Evolutionary conservation across 37 sponge, comb jelly and placozoan genomes (phyloP).

Genomic region (Dysidea cf. avara): DNA sequence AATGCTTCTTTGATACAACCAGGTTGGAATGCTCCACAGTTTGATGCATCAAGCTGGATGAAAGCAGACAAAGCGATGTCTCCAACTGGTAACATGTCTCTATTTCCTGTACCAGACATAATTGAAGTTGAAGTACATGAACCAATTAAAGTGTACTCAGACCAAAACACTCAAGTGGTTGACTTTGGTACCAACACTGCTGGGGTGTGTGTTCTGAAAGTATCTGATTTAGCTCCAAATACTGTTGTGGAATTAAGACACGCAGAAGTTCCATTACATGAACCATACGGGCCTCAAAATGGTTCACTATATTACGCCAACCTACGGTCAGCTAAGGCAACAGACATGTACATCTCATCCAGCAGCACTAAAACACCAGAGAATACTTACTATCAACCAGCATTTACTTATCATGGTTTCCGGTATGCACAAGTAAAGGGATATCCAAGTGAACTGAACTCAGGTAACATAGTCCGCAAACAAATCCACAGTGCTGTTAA

Average conservation of each 20-base stretch:
- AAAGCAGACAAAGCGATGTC: slow-evolving; percentile 33
- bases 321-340: slow-evolving; percentile 35
- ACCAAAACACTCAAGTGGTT: slow-evolving; percentile 35
- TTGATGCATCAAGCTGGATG: background rate
- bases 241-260: slow-evolving; percentile 20
- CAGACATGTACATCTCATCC: slow-evolving; percentile 35
- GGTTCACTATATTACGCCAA: slow-evolving; percentile 61
- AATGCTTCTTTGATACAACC: slow-evolving; percentile 13
- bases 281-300: slow-evolving; percentile 51
- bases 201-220: slow-evolving; percentile 36
- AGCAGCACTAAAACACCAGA: background rate
- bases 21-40: background rate
- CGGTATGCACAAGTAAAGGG: slow-evolving; percentile 63
- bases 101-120: slow-evolving; percentile 37
- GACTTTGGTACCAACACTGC: slow-evolving; percentile 63
- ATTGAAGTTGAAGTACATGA: slow-evolving; percentile 2
- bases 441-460: slow-evolving; percentile 18
- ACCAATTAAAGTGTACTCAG: slow-evolving; percentile 24
- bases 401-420: slow-evolving; percentile 79
- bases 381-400: slow-evolving; percentile 31
- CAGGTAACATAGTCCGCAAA: slow-evolving; percentile 32
- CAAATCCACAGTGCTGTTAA: slow-evolving; percentile 20
- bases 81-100: no score
- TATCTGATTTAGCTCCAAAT: background rate
- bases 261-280: slow-evolving; percentile 57